Percentiles rank a stretch among this genome's conserved stretches.
Evolutionary conservation across 2,888 invertebrate genomes (phyloP).

Genomic region (Therioaphis trifolii): DNA sequence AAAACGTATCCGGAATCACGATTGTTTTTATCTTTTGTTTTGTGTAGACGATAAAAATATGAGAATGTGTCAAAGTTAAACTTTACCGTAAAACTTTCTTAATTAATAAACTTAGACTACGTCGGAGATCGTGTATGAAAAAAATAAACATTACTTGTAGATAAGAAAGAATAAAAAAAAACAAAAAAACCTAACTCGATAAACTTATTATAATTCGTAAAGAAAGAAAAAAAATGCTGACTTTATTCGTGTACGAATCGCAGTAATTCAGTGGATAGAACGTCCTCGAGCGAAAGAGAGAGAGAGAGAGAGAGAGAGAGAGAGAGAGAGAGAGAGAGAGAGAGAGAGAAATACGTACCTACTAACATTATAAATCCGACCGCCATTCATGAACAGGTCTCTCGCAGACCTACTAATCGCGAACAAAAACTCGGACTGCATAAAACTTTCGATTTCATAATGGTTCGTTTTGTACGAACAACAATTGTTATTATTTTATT

Average conservation of each 20-base stretch:
- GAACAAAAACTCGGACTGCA: background rate
- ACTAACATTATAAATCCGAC: too few species aligned
- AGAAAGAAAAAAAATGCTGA: background rate
- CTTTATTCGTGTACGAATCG: background rate
- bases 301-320: background rate
- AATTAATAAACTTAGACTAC: background rate
- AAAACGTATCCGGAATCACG: background rate
- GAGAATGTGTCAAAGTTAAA: background rate
- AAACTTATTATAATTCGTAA: background rate
- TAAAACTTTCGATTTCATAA: background rate
- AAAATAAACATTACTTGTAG: background rate
- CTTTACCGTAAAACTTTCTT: conserved; percentile 5
- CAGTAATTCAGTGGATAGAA: background rate
- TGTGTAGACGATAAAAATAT: conserved; percentile 4
- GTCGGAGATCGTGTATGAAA: background rate
- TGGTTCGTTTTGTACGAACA: background rate
- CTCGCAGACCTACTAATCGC: background rate
- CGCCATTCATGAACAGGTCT: too few species aligned
- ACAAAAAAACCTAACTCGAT: background rate
- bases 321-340: background rate
- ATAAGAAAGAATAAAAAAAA: background rate
- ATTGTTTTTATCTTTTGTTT: background rate
- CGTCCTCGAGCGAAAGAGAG: background rate
- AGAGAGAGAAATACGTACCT: too few species aligned
- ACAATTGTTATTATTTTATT: background rate